These are phyloP conservation scores for Neelides folsomi DNA, from an alignment of 2,888 invertebrate species.

Conservation along the genomic window DNA sequence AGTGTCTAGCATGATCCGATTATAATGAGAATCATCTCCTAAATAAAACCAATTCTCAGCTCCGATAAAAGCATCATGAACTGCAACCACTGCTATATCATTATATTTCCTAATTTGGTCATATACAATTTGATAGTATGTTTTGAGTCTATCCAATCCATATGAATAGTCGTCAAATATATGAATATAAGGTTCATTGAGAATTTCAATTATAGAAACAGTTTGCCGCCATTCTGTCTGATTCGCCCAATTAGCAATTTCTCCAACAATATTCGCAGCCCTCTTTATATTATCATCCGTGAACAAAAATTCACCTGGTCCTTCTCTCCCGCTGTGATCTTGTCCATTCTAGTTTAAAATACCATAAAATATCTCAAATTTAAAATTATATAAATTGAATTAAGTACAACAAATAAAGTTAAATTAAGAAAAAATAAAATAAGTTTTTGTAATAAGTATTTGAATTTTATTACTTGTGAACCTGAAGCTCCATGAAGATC, in stretches of 20 bases:
- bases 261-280: slow-evolving; percentile 18
- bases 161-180: slow-evolving; percentile 28
- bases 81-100: slow-evolving; percentile 26
- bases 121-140: slow-evolving; percentile 24
- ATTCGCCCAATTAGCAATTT: slow-evolving; percentile 23
- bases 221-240: slow-evolving; percentile 23
- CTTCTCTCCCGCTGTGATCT: slow-evolving; percentile 29
- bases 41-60: slow-evolving; percentile 28
- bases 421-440: neutral
- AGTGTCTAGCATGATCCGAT: slow-evolving; percentile 25
- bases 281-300: slow-evolving; percentile 24
- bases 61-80: slow-evolving; percentile 32
- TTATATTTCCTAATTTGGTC: slow-evolving; percentile 23
- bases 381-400: too few species aligned
- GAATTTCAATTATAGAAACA: slow-evolving; percentile 25
- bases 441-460: neutral
- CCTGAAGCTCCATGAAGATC: slow-evolving; percentile 32
- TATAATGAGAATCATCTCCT: slow-evolving; percentile 26
- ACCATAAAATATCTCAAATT: too few species aligned
- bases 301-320: slow-evolving; percentile 22
- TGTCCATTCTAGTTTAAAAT: slow-evolving; percentile 23
- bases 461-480: slow-evolving; percentile 15
- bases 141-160: slow-evolving; percentile 20
- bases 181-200: slow-evolving; percentile 31
- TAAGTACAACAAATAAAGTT: neutral